A percentile compares a stretch with the other conserved stretches of the same genome.
phyloP scores from a whole-genome alignment of 2,113 vertebrate species.

The Silurus asotus region DNA sequence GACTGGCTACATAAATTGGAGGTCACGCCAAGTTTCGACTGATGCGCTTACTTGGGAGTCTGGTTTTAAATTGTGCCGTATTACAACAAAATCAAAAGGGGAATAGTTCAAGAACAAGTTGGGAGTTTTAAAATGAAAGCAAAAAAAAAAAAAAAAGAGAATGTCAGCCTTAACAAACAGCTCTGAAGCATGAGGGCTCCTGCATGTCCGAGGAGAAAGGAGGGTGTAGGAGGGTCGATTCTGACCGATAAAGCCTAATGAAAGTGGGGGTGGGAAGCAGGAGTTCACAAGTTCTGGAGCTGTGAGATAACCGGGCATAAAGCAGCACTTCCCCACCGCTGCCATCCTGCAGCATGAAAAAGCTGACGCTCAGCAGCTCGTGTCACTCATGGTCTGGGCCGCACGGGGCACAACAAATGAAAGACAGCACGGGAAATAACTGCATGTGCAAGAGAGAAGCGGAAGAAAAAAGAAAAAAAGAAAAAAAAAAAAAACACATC shows the following conservation, averaged over 20 bases:
- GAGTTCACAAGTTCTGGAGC: constrained; percentile 43
- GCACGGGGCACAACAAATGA: constrained; percentile 67
- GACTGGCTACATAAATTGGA: constrained; percentile 6
- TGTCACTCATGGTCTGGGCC: constrained; percentile 58
- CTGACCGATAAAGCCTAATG: constrained; percentile 49
- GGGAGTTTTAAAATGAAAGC: constrained; percentile 4
- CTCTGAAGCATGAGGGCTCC: constrained; percentile 18
- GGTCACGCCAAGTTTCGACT: background rate
- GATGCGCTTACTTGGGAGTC: background rate
- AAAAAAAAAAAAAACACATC: constrained; percentile 7
- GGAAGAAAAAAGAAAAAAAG: constrained; percentile 37
- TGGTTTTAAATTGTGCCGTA: background rate
- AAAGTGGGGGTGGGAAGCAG: constrained; percentile 35
- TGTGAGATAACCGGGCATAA: constrained; percentile 59
- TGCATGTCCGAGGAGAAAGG: constrained; percentile 18
- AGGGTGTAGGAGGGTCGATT: constrained; percentile 20
- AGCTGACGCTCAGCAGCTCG: constrained; percentile 67
- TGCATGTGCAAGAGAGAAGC: constrained; percentile 65
- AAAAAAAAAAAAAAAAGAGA: background rate
- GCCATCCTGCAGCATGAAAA: constrained; percentile 72
- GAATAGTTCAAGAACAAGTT: constrained; percentile 6
- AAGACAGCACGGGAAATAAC: constrained; percentile 64
- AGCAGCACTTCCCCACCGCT: constrained; percentile 61
- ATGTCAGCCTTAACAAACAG: constrained; percentile 17
- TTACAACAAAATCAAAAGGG: background rate